Base-by-base conservation (phyloP, 2,113 vertebrate genomes). In the Anser brachyrhynchus region DNA sequence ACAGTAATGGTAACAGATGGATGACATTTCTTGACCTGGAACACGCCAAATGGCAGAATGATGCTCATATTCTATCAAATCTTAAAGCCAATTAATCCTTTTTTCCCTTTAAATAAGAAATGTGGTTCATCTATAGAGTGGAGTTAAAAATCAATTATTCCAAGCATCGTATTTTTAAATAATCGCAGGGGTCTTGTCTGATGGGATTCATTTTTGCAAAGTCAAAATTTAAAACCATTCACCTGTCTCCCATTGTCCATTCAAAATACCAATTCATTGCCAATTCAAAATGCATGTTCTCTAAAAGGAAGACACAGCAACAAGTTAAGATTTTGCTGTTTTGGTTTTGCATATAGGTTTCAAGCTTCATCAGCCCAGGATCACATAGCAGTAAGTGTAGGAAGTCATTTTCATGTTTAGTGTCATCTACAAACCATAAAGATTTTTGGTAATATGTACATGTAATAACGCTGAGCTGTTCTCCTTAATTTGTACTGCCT, bases 271-370 rank as follows among this genome's bases (percentile, higher is more conserved):
- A 35, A 5, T 11, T 49, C 3, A 1, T 43, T 72, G 20, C 77
- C 37, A 75, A 73, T 66, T 76, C 41, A 78, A 64, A 93, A 59
- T 28, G 87, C 29, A 6, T 41, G 3, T 41, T 90, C 23, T 90
- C 79, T 76, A 81, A 95, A 89, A 94, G 80, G 84, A 89, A 93
- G 57, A 37, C 31, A 76, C 5, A 55, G 57, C 20, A 85, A 31
- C 20, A 57, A n/a, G 26, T 65, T 26, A 83, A 58, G 57, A 23
- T 52, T 93, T 69, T 94, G 74, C 74, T 91, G 28, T 76, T 65
- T 85, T 54, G 7, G 20, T 84, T 97, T 96, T 92, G 78, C 76
- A 84, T 84, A 15, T n/a, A 81, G 57, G 74, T 92, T 92, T 94
- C 90, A 94, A 84, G 84, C 67, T 92, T 96, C 70, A 86, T 92